Percentiles rank a stretch among this genome's conserved stretches.
These are phyloP conservation scores for Sanderia malayensis DNA, from an alignment of 30 jellyfish, hydroid and myxozoan species.

Conservation along the genomic window DNA sequence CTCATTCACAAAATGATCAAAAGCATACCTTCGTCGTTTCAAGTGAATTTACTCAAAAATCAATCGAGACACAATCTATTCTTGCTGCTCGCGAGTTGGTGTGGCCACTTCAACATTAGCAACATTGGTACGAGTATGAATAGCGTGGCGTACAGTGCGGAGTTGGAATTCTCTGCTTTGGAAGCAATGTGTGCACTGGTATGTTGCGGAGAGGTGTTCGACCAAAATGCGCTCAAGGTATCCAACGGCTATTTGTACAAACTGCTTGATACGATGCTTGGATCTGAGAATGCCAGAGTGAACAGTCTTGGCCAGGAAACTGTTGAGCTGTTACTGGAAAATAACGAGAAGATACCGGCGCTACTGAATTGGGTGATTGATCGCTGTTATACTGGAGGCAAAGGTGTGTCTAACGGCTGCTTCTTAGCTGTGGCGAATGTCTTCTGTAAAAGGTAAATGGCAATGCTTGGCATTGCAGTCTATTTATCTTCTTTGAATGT, in stretches of 20 bases:
- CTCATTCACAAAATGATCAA: constrained; percentile 93
- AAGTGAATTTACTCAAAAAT: constrained; percentile 72
- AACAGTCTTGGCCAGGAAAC: constrained; percentile 92
- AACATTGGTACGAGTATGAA: constrained; percentile 76
- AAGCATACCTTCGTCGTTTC: constrained; percentile 85
- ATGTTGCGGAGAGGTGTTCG: constrained; percentile 98
- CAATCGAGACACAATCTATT: constrained; percentile 92
- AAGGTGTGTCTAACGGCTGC: constrained; percentile 93
- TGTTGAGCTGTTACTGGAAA: constrained; percentile 91
- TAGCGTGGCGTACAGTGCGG: constrained; percentile 80
- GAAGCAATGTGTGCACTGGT: constrained; percentile 99
- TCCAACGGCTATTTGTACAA: constrained; percentile 92
- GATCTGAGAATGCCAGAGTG: constrained; percentile 82
- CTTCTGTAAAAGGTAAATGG: constrained; percentile 75
- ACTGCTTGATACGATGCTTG: constrained; percentile 91
- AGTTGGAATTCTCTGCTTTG: constrained; percentile 91
- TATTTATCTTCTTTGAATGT: too few species aligned
- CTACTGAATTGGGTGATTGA: constrained; percentile 88
- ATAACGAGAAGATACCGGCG: constrained; percentile 95
- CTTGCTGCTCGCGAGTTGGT: constrained; percentile 94
- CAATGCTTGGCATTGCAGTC: constrained; percentile 15
- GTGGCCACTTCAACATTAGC: constrained; percentile 96
- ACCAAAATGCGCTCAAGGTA: constrained; percentile 94
- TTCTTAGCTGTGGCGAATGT: constrained; percentile 95
- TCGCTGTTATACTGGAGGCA: constrained; percentile 94